These are phyloP conservation scores for Acleris literana DNA, from an alignment of 2,888 invertebrate genomes.

Conservation along the genomic window DNA sequence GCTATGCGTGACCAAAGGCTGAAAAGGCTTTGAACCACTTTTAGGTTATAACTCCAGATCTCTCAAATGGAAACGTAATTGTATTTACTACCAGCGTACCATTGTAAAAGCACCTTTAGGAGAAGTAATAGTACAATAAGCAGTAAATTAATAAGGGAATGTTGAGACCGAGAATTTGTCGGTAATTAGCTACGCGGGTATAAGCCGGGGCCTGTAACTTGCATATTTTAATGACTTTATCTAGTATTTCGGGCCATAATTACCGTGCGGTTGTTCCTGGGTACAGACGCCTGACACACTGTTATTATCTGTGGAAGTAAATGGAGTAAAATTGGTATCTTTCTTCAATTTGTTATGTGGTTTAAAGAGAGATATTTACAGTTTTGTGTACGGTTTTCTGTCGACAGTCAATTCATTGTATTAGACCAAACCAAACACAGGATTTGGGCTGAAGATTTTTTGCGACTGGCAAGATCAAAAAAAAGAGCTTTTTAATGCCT, in stretches of 20 bases:
- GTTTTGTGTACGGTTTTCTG: neutral
- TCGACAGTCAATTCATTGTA: no score
- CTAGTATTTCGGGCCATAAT: conserved; percentile 55
- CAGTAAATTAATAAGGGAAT: conserved; percentile 26
- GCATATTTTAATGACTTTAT: conserved; percentile 74
- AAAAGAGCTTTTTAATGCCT: no score
- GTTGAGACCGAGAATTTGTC: conserved; percentile 19
- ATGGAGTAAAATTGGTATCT: no score
- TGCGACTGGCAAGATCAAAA: neutral
- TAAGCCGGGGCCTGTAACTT: conserved; percentile 54
- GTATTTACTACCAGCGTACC: no score
- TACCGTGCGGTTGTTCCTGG: conserved; percentile 52
- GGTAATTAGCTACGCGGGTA: conserved; percentile 38
- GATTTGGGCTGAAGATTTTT: neutral
- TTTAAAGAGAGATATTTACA: neutral
- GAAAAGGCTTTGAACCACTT: no score
- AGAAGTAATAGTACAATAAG: neutral
- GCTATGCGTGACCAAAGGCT: no score
- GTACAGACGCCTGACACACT: conserved; percentile 47
- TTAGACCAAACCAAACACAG: neutral
- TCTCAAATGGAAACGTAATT: no score
- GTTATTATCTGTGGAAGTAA: conserved; percentile 24
- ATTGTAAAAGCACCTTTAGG: no score
- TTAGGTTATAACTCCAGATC: no score
- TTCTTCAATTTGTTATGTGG: no score